Evolutionary conservation across 2,113 vertebrate genomes (phyloP).

Genomic region (Pangasianodon hypophthalmus): DNA sequence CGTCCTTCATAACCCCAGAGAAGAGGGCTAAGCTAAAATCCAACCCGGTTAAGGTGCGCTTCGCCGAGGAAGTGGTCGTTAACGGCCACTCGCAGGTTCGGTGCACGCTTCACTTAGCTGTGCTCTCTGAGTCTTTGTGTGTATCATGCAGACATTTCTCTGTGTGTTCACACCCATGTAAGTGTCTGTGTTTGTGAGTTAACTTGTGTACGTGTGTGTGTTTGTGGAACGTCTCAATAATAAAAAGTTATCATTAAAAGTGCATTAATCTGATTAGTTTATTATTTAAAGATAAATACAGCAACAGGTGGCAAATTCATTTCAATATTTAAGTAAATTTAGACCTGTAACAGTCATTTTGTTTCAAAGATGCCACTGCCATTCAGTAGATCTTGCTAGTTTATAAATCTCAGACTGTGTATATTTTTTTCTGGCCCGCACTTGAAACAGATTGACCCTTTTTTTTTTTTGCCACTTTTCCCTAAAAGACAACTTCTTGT

Average conservation of each 20-base stretch:
- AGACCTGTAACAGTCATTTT: background rate
- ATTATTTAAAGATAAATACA: background rate
- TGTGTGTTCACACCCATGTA: conserved; percentile 2
- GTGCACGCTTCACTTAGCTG: background rate
- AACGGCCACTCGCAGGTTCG: conserved; percentile 89
- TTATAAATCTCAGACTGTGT: background rate
- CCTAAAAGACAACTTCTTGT: background rate
- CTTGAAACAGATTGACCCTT: background rate
- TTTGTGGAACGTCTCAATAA: background rate
- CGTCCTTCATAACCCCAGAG: conserved; percentile 93
- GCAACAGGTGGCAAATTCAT: too few relatives aligned
- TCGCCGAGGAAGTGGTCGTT: conserved; percentile 95
- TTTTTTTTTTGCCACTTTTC: too few relatives aligned
- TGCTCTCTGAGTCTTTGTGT: conserved; percentile 3
- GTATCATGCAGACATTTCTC: background rate
- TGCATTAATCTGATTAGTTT: background rate
- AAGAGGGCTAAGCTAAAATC: conserved; percentile 91
- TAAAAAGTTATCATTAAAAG: background rate
- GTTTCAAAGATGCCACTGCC: too few relatives aligned
- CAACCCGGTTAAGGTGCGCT: conserved; percentile 93
- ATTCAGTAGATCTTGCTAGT: background rate
- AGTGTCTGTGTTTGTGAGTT: conserved; percentile 1
- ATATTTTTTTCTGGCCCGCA: background rate
- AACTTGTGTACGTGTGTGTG: background rate
- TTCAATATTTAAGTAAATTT: too few relatives aligned